Evolutionary conservation across 2,113 vertebrate genomes (phyloP).

Genomic region (Ptilonorhynchus violaceus): DNA sequence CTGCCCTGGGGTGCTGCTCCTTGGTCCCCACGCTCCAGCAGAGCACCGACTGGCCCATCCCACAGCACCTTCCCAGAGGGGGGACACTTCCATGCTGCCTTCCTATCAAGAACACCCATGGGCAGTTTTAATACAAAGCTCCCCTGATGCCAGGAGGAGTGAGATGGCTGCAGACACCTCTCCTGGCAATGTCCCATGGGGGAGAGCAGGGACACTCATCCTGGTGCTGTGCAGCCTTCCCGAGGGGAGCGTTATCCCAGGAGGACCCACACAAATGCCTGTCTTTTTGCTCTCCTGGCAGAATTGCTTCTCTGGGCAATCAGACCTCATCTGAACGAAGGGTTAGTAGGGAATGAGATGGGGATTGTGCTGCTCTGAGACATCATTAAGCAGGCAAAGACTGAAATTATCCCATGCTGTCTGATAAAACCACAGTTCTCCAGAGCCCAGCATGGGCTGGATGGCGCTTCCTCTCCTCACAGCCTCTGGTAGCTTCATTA

Average conservation of each 20-base stretch:
- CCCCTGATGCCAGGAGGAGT: background rate
- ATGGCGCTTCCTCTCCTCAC: background rate
- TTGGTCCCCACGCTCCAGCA: background rate
- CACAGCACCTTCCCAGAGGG: accelerated
- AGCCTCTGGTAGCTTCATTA: background rate
- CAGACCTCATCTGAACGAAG: accelerated
- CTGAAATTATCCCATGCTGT: background rate
- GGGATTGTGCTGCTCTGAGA: background rate
- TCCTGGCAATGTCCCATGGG: accelerated
- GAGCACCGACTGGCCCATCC: background rate
- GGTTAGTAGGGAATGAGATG: background rate
- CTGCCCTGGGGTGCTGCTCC: background rate
- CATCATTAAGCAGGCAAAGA: background rate
- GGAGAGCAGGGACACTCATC: accelerated
- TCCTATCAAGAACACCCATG: accelerated
- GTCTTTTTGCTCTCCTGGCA: background rate
- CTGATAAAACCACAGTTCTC: background rate
- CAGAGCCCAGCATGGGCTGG: background rate
- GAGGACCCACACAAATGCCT: background rate
- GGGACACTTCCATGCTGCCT: background rate
- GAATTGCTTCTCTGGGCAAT: background rate
- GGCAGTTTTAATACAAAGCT: background rate
- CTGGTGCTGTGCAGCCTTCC: accelerated
- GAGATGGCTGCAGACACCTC: background rate
- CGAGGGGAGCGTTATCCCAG: accelerated